These are phyloP conservation scores for Phymanthus crucifer DNA, from an alignment of 92 coral and sea anemone genomes.

Conservation along the genomic window DNA sequence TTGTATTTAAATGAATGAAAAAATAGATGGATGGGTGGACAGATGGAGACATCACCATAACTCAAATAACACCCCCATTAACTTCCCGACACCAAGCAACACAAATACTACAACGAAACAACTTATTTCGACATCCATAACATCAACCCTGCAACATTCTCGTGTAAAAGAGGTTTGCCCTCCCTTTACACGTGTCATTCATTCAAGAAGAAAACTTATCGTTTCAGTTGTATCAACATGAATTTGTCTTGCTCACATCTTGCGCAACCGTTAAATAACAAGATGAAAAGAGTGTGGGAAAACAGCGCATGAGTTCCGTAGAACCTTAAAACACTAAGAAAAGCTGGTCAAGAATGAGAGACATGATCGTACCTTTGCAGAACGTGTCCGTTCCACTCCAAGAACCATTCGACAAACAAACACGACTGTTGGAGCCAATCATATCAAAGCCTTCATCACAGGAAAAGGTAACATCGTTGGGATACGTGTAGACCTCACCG, in stretches of 20 bases:
- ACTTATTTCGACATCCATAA: too few relatives aligned
- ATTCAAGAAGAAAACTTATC: too few relatives aligned
- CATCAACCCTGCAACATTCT: too few relatives aligned
- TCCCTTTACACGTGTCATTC: too few relatives aligned
- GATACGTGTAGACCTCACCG: conserved; percentile 52
- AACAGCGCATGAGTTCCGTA: too few relatives aligned
- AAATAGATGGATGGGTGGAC: conserved; percentile 28
- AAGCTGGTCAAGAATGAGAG: not conserved
- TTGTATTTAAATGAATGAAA: not conserved
- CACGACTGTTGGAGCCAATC: conserved; percentile 55
- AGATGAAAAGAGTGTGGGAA: too few relatives aligned
- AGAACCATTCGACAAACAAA: conserved; percentile 62
- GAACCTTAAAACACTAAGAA: too few relatives aligned
- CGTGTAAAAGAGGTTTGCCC: too few relatives aligned
- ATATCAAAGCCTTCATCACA: conserved; percentile 72
- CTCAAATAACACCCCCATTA: not conserved
- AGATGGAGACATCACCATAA: not conserved
- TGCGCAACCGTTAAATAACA: too few relatives aligned
- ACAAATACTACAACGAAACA: not conserved
- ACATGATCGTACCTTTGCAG: conserved; percentile 47
- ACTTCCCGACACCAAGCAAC: not conserved
- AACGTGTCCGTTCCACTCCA: conserved; percentile 66
- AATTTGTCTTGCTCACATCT: too few relatives aligned
- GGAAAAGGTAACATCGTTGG: conserved; percentile 41
- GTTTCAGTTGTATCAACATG: too few relatives aligned